These are phyloP conservation scores for Peromyscus eremicus DNA, from an alignment of 2,797 vertebrate species.

Conservation along the genomic window DNA sequence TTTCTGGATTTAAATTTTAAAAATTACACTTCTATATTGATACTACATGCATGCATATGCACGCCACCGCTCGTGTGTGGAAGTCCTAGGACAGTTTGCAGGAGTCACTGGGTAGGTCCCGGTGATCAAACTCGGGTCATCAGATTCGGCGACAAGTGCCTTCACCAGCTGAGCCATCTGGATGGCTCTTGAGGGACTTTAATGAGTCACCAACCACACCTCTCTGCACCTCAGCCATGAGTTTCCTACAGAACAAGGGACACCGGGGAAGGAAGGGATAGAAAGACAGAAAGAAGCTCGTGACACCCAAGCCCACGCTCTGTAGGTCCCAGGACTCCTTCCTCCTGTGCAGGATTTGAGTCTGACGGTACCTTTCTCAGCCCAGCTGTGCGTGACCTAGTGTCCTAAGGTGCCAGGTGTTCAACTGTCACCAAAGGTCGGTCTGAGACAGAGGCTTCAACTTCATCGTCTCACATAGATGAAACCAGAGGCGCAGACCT, in stretches of 20 bases:
- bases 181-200: not conserved
- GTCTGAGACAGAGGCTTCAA: not conserved
- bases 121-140: not conserved
- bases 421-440: not conserved
- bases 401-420: not conserved
- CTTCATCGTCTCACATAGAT: not conserved
- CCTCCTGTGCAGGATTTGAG: not conserved
- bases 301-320: not conserved
- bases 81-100: not conserved
- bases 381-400: not conserved
- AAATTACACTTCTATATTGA: not conserved
- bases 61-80: not conserved
- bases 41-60: too few relatives aligned
- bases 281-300: not conserved
- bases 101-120: not conserved
- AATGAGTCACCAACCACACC: not conserved
- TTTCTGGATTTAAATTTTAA: not conserved
- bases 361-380: not conserved
- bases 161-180: not conserved
- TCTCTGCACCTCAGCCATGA: not conserved
- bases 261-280: too few relatives aligned
- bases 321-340: not conserved
- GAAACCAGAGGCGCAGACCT: not conserved
- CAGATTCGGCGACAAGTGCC: not conserved
- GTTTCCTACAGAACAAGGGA: not conserved